Percentiles rank a stretch among this genome's conserved stretches.
Conservation (phyloP, 2,888 invertebrate genomes). For the Caenorhabditis afra region DNA sequence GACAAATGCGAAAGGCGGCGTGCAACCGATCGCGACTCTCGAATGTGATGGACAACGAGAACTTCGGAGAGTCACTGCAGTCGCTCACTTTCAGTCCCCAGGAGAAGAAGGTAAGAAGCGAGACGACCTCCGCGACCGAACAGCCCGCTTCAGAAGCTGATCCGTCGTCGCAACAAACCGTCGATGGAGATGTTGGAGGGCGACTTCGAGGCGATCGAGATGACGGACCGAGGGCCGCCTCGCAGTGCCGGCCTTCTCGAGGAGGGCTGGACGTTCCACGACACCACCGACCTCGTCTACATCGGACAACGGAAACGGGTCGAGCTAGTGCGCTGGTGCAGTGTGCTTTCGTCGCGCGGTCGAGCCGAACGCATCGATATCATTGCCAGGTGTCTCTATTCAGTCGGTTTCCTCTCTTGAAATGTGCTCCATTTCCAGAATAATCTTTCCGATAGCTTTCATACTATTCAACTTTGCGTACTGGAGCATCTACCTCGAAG, state of each 20-base stretch:
- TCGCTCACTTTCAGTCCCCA: conserved; percentile 67
- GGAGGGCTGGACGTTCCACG: conserved; percentile 71
- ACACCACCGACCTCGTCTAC: conserved; percentile 58
- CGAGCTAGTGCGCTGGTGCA: conserved; percentile 79
- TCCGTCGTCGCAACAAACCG: conserved; percentile 67
- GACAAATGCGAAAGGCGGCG: conserved; percentile 78
- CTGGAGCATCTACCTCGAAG: conserved; percentile 78
- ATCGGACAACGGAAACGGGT: conserved; percentile 77
- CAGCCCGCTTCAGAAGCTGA: conserved; percentile 68
- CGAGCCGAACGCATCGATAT: conserved; percentile 79
- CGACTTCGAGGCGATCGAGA: conserved; percentile 62
- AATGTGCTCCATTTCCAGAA: conserved; percentile 64
- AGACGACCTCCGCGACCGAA: no score
- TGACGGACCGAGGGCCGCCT: conserved; percentile 55
- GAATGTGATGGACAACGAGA: conserved; percentile 77
- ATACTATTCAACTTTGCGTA: conserved; percentile 79
- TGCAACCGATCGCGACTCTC: conserved; percentile 76
- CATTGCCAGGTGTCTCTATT: conserved; percentile 72
- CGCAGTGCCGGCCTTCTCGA: conserved; percentile 63
- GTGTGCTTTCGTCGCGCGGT: conserved; percentile 76
- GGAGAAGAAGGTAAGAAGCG: conserved; percentile 73
- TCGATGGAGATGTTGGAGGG: conserved; percentile 68
- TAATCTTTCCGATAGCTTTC: conserved; percentile 79
- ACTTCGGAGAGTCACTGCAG: conserved; percentile 66
- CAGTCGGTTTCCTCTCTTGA: neutral